phyloP scores from a whole-genome alignment of 1,140 invertebrate species.

The Dryas iulia region DNA sequence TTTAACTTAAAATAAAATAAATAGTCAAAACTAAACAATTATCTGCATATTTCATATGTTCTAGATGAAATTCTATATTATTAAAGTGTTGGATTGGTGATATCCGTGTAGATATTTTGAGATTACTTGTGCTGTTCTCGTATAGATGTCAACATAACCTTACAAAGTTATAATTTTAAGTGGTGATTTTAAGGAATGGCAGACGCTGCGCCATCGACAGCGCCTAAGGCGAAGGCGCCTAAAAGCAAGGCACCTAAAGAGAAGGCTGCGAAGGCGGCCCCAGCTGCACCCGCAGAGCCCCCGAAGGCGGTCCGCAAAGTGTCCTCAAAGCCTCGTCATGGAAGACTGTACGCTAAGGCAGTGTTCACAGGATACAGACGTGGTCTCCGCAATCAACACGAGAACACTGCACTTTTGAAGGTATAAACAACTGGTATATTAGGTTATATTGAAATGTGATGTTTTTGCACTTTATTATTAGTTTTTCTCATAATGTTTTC shows the following conservation, averaged over 20 bases:
- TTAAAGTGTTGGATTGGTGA: constrained; percentile 42
- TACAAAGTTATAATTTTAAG: constrained; percentile 37
- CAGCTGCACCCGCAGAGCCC: constrained; percentile 70
- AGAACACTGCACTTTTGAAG: constrained; percentile 97
- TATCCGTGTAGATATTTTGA: constrained; percentile 44
- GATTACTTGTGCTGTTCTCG: constrained; percentile 47
- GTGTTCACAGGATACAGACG: constrained; percentile 99
- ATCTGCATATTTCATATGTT: neutral
- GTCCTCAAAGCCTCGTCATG: constrained; percentile 85
- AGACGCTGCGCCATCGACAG: constrained; percentile 79
- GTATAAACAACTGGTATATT: constrained; percentile 65
- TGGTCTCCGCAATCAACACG: constrained; percentile 97
- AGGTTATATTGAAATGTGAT: neutral
- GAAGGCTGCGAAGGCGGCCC: constrained; percentile 79
- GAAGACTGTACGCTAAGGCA: constrained; percentile 96
- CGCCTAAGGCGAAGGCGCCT: constrained; percentile 82
- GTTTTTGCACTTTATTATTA: no score
- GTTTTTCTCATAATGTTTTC: no score
- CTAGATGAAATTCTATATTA: constrained; percentile 10
- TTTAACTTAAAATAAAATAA: constrained; percentile 31
- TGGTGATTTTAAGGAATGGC: constrained; percentile 82
- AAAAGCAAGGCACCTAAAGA: constrained; percentile 82
- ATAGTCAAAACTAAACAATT: constrained; percentile 14
- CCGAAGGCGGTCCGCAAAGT: constrained; percentile 81
- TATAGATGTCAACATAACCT: constrained; percentile 75